phyloP scores from a whole-genome alignment of 2,113 vertebrate genomes.

The Capra hircus region DNA sequence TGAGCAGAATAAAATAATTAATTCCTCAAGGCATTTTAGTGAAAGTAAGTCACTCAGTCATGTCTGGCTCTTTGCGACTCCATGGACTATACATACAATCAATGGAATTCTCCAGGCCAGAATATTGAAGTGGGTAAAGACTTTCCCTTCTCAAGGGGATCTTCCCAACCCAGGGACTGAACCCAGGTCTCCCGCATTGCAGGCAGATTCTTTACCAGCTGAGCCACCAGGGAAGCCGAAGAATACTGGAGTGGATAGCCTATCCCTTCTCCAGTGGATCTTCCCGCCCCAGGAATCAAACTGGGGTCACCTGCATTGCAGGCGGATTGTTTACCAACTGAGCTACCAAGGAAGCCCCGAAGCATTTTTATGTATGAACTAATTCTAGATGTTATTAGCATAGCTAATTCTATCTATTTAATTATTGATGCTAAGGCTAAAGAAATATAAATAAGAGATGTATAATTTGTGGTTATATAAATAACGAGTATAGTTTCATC shows the following conservation, averaged over 20 bases:
- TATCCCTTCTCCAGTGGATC: neutral
- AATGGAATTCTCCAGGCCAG: neutral
- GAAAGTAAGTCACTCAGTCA: neutral
- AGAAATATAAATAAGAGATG: conserved; percentile 31
- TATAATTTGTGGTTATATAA: conserved; percentile 5
- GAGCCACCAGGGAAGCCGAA: neutral
- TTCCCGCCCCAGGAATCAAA: neutral
- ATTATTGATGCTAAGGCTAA: neutral
- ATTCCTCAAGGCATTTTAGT: neutral
- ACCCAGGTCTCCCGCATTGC: neutral
- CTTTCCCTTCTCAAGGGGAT: neutral
- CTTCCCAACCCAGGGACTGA: neutral
- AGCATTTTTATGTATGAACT: neutral
- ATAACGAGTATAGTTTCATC: conserved; percentile 47
- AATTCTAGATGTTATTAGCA: conserved; percentile 15
- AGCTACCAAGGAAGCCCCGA: neutral
- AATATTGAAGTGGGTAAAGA: neutral
- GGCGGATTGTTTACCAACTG: neutral
- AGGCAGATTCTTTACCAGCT: neutral
- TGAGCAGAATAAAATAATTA: neutral
- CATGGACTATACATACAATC: neutral
- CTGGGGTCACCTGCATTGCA: neutral
- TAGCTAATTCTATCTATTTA: conserved; percentile 42
- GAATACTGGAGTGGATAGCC: neutral
- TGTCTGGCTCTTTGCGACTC: neutral